Percentiles rank a stretch among this genome's conserved stretches.
These are phyloP conservation scores for Catocala nupta DNA, from an alignment of 2,888 invertebrate genomes.

Conservation along the genomic window DNA sequence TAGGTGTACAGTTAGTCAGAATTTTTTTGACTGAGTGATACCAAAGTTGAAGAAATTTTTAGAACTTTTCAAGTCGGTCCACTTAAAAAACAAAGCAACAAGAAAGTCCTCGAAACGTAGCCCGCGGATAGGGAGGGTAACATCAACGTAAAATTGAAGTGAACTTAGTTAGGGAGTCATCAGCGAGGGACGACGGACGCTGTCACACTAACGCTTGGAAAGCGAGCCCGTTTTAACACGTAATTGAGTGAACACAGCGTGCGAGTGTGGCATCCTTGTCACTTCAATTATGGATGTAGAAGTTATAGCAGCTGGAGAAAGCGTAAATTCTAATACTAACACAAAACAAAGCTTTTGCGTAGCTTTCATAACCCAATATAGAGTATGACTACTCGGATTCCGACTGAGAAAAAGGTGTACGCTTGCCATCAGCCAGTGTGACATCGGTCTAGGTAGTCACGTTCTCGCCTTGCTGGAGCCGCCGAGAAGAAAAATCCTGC, in stretches of 20 bases:
- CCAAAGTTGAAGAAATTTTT: not conserved
- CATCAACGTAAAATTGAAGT: slow-evolving; percentile 53
- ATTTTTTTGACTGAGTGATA: not conserved
- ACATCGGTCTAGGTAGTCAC: slow-evolving; percentile 7
- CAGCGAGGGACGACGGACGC: slow-evolving; percentile 37
- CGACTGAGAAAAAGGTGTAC: no score
- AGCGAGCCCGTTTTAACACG: not conserved
- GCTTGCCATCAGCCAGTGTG: no score
- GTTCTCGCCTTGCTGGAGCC: slow-evolving; percentile 33
- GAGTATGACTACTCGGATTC: no score
- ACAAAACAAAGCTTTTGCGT: no score
- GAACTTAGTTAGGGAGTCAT: slow-evolving; percentile 66
- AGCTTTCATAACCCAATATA: no score
- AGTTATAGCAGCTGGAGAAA: no score
- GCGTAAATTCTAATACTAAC: no score
- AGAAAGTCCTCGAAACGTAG: slow-evolving; percentile 31
- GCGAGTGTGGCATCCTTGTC: not conserved
- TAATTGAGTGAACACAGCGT: not conserved
- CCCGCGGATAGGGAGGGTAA: slow-evolving; percentile 30
- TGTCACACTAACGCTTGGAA: slow-evolving; percentile 4
- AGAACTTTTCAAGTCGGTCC: slow-evolving; percentile 13
- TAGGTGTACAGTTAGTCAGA: not conserved
- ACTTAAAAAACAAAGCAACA: slow-evolving; percentile 33
- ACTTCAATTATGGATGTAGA: not conserved
- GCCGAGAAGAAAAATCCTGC: slow-evolving; percentile 71